Evolutionary conservation across 1,140 invertebrate genomes (phyloP), one percentile per base, ranked within the genome.

Genomic region (Stenopsyche tienmushanensis): DNA sequence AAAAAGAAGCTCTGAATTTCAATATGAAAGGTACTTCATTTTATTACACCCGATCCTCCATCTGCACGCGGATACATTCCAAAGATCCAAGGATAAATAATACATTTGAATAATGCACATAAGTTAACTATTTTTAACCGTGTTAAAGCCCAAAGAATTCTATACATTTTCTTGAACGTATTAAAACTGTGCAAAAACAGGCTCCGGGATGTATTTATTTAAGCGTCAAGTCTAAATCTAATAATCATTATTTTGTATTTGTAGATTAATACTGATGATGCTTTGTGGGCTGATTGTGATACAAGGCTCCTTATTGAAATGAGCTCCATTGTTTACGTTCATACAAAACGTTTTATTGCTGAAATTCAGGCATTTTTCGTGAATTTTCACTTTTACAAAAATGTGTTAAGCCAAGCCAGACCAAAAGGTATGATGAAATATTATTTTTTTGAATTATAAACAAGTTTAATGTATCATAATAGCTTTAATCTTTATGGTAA

Each of bases 341-440:
- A 99, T 75, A 98, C 96, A 0, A 93, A 97, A 72, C 83, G 95
- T 52, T 99, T 98, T 80, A 84, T 96, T 25, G 85, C 87, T 0
- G 94, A 97, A 75, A 79, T 97, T 15, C 87, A 94, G 67, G 84
- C 87, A 0, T 97, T 97, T 76, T 90, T 93, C 52, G 82, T 89
- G 21, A 89, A 97, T 71, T 95, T 98, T 73, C 85, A 89, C 10
- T 87, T 94, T 71, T 76, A 96, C 2, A 88, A 94, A 72, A 86
- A 88, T 59, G 78, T 81, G 39, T 75, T 81, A 17, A 72, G 73
- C 67, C 78, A 81, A 67, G 79, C 79, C 0, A 71, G 78, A 1
- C 74, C 80, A 73, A 25, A 81, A 81, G 73, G 79, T 80, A 66
- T n/a, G n/a, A n/a, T n/a, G n/a, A n/a, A n/a, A n/a, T n/a, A n/a